Percentiles rank a stretch among this genome's conserved stretches.
Conservation (phyloP, 2,797 vertebrate genomes). For the Macrochelys suwanniensis region DNA sequence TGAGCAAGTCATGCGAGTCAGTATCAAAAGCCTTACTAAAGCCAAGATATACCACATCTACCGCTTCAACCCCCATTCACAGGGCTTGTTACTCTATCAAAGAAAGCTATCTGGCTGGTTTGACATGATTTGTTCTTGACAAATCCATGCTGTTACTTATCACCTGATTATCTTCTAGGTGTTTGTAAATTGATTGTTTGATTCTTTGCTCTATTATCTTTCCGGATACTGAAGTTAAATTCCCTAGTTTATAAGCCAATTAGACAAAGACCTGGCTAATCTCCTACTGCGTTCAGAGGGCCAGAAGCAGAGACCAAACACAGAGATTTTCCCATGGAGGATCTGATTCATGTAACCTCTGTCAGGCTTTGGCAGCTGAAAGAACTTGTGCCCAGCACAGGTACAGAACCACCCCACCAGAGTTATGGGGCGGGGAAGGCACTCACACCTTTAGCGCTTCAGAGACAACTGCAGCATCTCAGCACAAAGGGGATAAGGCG, state of each 20-base stretch:
- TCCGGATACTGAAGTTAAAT: background rate
- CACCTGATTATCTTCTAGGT: background rate
- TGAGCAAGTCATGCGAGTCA: background rate
- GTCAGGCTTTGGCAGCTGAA: background rate
- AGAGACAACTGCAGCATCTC: background rate
- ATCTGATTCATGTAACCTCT: background rate
- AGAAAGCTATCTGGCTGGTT: background rate
- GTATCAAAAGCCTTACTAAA: background rate
- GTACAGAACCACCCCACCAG: rapidly evolving
- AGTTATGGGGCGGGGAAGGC: background rate
- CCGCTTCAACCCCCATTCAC: background rate
- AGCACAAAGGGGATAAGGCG: rapidly evolving
- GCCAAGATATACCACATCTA: background rate
- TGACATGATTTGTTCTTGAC: background rate
- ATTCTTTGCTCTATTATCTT: background rate
- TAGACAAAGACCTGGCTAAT: constrained; percentile 75
- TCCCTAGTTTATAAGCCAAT: constrained; percentile 69
- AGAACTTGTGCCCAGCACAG: rapidly evolving
- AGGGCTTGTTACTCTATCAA: background rate
- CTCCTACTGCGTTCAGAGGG: constrained; percentile 43
- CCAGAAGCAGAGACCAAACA: constrained; percentile 64
- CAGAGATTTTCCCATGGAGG: background rate
- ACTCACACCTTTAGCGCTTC: rapidly evolving
- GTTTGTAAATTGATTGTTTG: background rate
- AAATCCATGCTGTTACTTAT: background rate